phyloP scores from a whole-genome alignment of 1,140 invertebrate species.

The Drosophila tani region DNA sequence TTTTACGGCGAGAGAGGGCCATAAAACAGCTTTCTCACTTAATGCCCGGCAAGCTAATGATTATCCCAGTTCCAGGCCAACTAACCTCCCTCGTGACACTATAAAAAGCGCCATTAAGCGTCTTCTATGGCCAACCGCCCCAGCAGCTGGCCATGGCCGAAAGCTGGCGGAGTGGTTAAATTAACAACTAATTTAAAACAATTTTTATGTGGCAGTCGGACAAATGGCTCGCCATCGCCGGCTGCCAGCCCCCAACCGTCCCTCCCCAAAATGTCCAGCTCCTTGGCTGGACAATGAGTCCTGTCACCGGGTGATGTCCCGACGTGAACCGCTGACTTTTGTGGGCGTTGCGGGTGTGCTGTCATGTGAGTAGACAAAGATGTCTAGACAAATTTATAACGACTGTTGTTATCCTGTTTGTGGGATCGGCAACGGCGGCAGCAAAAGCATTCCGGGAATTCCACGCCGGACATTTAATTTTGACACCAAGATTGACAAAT shows the following conservation, averaged over 20 bases:
- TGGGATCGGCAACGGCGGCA: conserved; percentile 15
- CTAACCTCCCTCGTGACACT: conserved; percentile 33
- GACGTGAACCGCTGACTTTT: conserved; percentile 23
- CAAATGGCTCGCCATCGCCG: conserved; percentile 49
- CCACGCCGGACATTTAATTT: conserved; percentile 55
- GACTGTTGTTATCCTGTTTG: conserved; percentile 45
- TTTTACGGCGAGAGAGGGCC: conserved; percentile 1
- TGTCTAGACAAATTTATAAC: conserved; percentile 80
- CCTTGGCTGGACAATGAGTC: conserved; percentile 19
- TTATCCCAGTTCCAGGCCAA: conserved; percentile 20
- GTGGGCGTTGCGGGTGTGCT: conserved; percentile 10
- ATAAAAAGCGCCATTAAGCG: conserved; percentile 48
- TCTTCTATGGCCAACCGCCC: conserved; percentile 35
- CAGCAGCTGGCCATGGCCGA: conserved; percentile 16
- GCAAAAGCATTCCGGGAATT: conserved; percentile 53
- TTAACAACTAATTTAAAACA: conserved; percentile 76
- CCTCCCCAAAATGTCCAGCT: background rate
- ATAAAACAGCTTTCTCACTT: conserved; percentile 34
- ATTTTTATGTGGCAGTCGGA: conserved; percentile 67
- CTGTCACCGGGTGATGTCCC: conserved; percentile 36
- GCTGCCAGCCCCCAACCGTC: conserved; percentile 1
- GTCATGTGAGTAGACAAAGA: conserved; percentile 69
- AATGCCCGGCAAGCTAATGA: conserved; percentile 26
- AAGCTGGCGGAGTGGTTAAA: conserved; percentile 57
- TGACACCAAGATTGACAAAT: conserved; percentile 73